A percentile compares a stretch with the other conserved stretches of the same genome.
These are phyloP conservation scores for Bombyx mori DNA, from an alignment of 1,140 invertebrate species.

Conservation along the genomic window ASM3026992v2 NC_085111.1:18531501-18532000, in stretches of 20 bases:
- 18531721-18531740: slow-evolving; percentile 25
- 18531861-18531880: slow-evolving; percentile 46
- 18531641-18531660: slow-evolving; percentile 45
- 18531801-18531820: slow-evolving; percentile 27
- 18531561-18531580: slow-evolving; percentile 54
- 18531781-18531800: slow-evolving; percentile 40
- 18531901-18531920: too few species aligned
- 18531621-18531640: slow-evolving; percentile 49
- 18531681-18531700: slow-evolving; percentile 50
- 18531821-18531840: slow-evolving; percentile 14
- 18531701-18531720: slow-evolving; percentile 48
- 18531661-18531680: slow-evolving; percentile 52
- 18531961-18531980: slow-evolving; percentile 4
- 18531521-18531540: slow-evolving; percentile 26
- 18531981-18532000: slow-evolving; percentile 27
- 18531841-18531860: slow-evolving; percentile 40
- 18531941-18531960: slow-evolving; percentile 22
- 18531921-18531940: slow-evolving; percentile 20
- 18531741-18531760: slow-evolving; percentile 44
- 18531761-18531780: slow-evolving; percentile 37
- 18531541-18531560: slow-evolving; percentile 44
- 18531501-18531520: background rate
- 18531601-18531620: slow-evolving; percentile 40
- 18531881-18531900: slow-evolving; percentile 26
- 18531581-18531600: slow-evolving; percentile 27